Conservation (phyloP, 2,113 vertebrate species). For the Pygoscelis adeliae region DNA sequence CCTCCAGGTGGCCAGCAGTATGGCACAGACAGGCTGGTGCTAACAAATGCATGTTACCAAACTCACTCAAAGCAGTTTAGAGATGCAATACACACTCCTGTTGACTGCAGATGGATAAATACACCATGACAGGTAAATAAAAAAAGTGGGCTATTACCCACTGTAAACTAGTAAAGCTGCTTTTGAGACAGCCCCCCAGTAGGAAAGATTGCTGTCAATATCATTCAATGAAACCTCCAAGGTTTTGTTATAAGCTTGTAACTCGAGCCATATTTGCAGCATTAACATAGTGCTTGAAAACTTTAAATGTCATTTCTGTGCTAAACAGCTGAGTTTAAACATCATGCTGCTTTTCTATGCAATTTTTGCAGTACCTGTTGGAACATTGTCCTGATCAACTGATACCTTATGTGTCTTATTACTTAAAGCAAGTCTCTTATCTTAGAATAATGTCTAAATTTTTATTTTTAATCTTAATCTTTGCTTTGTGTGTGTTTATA, state of each 20-base stretch:
- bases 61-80: background rate
- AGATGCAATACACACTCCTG: background rate
- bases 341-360: background rate
- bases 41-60: background rate
- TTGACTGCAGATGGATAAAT: constrained; percentile 26
- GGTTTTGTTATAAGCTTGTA: constrained; percentile 2
- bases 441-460: background rate
- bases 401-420: background rate
- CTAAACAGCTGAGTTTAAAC: background rate
- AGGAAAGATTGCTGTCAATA: constrained; percentile 14
- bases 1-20: background rate
- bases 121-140: constrained; percentile 41
- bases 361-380: constrained; percentile 1
- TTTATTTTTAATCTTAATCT: background rate
- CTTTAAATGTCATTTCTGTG: background rate
- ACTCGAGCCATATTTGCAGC: background rate
- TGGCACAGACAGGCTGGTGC: background rate
- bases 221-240: background rate
- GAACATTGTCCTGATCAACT: background rate
- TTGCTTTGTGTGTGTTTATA: background rate
- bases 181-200: background rate
- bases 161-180: constrained; percentile 42
- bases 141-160: constrained; percentile 36
- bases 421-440: background rate
- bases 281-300: constrained; percentile 2